A percentile compares a stretch with the other conserved stretches of the same genome.
phyloP scores from a whole-genome alignment of 1,140 invertebrate species.

The Colletes latitarsis region DNA sequence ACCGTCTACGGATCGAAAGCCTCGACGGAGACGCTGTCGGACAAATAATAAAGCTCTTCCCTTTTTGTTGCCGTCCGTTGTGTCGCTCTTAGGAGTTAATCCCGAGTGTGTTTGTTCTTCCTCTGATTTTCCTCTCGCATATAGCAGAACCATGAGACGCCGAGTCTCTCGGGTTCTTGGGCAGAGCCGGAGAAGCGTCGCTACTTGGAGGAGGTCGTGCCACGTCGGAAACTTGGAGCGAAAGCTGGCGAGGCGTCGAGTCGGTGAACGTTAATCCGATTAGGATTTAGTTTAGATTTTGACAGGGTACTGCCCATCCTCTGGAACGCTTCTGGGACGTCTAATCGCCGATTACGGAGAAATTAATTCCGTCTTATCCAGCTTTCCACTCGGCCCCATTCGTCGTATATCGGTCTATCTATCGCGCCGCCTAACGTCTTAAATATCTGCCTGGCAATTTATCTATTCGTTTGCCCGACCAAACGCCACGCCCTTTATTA shows the following conservation, averaged over 20 bases:
- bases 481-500: not conserved
- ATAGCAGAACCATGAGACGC: not conserved
- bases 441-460: not conserved
- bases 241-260: conserved; percentile 37
- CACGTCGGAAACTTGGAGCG: not conserved
- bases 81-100: conserved; percentile 14
- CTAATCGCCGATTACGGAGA: conserved; percentile 59
- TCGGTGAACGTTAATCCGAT: conserved; percentile 58
- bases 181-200: not conserved
- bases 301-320: conserved; percentile 27
- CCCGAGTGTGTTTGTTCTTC: not conserved
- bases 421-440: not conserved
- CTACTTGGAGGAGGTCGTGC: not conserved
- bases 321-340: not conserved
- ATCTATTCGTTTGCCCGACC: not conserved
- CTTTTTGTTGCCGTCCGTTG: not conserved
- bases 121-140: no score
- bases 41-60: not conserved
- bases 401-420: not conserved
- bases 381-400: conserved; percentile 13
- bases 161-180: not conserved
- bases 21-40: not conserved
- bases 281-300: conserved; percentile 66
- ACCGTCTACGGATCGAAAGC: no score
- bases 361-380: conserved; percentile 55